These are phyloP conservation scores for Thysanoteuthis rhombus DNA, from an alignment of 2,888 invertebrate genomes.

Conservation along the genomic window DNA sequence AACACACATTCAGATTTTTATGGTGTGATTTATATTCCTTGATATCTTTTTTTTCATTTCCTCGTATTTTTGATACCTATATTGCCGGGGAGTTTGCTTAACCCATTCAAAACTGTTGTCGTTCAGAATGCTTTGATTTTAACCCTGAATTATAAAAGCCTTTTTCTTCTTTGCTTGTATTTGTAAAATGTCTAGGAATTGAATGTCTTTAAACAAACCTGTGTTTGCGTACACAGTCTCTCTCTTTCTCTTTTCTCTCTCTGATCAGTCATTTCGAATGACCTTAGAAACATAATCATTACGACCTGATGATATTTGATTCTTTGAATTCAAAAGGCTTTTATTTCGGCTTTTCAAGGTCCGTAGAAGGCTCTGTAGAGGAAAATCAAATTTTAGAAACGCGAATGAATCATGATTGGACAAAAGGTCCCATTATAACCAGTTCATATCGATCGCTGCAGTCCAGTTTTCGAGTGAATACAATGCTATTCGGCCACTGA, in stretches of 20 bases:
- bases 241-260: background rate
- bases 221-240: background rate
- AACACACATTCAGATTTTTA: too few relatives aligned
- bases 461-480: background rate
- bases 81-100: too few relatives aligned
- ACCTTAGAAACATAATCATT: background rate
- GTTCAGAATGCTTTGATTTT: too few relatives aligned
- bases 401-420: background rate
- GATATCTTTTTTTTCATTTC: too few relatives aligned
- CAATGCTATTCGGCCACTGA: background rate
- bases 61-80: too few relatives aligned
- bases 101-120: too few relatives aligned
- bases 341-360: background rate
- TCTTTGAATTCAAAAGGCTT: background rate
- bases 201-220: background rate
- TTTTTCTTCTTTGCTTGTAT: too few relatives aligned
- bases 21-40: too few relatives aligned
- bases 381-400: background rate
- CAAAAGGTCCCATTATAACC: background rate
- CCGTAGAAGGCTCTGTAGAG: background rate
- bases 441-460: background rate
- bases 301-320: background rate
- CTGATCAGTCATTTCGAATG: background rate
- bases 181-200: too few relatives aligned
- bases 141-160: too few relatives aligned